Evolutionary conservation across 2,113 vertebrate species (phyloP).

Genomic region (Chionodraco myersi): DNA sequence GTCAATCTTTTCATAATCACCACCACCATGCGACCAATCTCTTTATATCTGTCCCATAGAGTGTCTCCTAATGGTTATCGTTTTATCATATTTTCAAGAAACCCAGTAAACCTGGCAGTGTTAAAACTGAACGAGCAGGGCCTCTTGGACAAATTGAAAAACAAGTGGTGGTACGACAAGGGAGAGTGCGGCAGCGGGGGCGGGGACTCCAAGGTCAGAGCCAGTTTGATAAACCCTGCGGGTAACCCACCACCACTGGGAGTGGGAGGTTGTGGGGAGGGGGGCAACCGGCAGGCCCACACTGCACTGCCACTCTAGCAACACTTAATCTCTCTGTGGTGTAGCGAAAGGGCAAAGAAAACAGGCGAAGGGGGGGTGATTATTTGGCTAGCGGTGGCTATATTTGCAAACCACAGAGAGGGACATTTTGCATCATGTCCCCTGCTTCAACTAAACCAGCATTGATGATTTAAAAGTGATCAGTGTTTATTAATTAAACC

Average conservation of each 20-base stretch:
- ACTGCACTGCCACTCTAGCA: conserved; percentile 74
- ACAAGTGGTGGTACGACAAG: conserved; percentile 99
- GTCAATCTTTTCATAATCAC: conserved; percentile 74
- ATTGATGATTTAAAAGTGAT: conserved; percentile 17
- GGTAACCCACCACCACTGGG: conserved; percentile 88
- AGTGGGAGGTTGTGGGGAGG: conserved; percentile 76
- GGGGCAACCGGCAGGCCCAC: conserved; percentile 93
- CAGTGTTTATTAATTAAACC: conserved; percentile 37
- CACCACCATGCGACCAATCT: conserved; percentile 70
- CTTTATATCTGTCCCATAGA: conserved; percentile 71
- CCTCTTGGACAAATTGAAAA: conserved; percentile 99
- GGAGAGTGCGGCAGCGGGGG: conserved; percentile 99
- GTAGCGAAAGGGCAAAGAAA: conserved; percentile 17
- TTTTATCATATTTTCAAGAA: conserved; percentile 93
- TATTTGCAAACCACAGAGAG: conserved; percentile 36
- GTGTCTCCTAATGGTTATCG: conserved; percentile 88
- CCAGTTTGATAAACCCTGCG: conserved; percentile 94
- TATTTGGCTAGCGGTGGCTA: neutral
- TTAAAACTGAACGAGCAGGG: conserved; percentile 99
- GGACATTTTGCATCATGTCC: neutral
- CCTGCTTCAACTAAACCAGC: conserved; percentile 17
- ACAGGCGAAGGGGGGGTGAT: conserved; percentile 3
- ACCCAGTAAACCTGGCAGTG: conserved; percentile 99
- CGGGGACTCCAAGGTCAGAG: conserved; percentile 99
- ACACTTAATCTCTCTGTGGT: conserved; percentile 51